Conservation (phyloP, 2,113 vertebrate species). For the Nesospiza acunhae region DNA sequence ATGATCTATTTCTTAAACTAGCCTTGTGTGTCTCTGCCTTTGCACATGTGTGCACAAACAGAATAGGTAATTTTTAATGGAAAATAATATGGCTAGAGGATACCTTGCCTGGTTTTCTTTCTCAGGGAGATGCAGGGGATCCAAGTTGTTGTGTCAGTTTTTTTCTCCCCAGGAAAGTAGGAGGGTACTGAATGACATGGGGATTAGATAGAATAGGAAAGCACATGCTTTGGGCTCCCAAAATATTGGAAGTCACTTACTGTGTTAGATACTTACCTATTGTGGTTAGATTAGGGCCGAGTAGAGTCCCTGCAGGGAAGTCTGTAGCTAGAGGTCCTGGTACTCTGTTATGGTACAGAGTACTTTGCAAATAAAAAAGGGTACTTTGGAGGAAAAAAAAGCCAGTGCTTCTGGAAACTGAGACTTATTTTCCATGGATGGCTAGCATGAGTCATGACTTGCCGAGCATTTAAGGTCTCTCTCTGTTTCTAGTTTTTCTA, state of each 20-base stretch:
- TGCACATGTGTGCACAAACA: slow-evolving; percentile 17
- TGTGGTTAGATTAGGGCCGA: neutral
- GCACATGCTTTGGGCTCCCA: neutral
- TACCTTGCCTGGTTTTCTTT: neutral
- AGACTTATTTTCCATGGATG: neutral
- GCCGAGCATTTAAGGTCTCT: neutral
- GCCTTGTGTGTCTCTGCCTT: neutral
- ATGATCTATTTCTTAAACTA: slow-evolving; percentile 36
- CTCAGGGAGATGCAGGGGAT: neutral
- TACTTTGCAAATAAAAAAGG: neutral
- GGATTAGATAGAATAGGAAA: neutral
- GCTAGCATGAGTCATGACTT: neutral
- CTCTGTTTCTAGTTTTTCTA: neutral
- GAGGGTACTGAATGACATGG: neutral
- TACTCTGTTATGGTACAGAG: neutral
- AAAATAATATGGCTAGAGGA: neutral
- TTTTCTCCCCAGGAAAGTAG: neutral
- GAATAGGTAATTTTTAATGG: slow-evolving; percentile 17
- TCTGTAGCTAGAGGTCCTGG: neutral
- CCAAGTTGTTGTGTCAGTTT: neutral
- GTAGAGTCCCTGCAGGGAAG: neutral
- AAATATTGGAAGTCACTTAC: neutral
- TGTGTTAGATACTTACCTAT: neutral
- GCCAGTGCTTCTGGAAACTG: neutral
- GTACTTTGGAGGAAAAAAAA: neutral